Evolutionary conservation across 1,140 invertebrate species (phyloP).

Genomic region (Papilio machaon): DNA sequence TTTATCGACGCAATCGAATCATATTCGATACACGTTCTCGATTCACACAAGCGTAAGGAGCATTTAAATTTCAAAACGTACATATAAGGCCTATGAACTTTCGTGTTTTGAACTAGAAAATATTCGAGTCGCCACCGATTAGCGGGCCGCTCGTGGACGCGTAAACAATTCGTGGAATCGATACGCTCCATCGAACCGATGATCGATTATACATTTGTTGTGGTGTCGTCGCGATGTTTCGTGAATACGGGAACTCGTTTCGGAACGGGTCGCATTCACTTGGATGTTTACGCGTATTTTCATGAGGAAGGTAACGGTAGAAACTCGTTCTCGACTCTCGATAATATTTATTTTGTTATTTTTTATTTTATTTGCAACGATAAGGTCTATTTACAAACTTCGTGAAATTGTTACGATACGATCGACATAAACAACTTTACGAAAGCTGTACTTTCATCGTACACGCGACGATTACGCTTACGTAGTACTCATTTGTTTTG

Average conservation of each 20-base stretch:
- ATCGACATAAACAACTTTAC: constrained; percentile 22
- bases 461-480: constrained; percentile 49
- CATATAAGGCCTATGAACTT: constrained; percentile 61
- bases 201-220: constrained; percentile 22
- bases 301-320: constrained; percentile 72
- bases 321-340: constrained; percentile 67
- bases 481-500: constrained; percentile 31
- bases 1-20: constrained; percentile 65
- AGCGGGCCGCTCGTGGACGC: constrained; percentile 21
- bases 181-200: constrained; percentile 15
- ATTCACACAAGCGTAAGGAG: constrained; percentile 74
- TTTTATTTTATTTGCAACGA: constrained; percentile 49
- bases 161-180: constrained; percentile 26
- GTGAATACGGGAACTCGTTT: constrained; percentile 50
- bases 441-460: constrained; percentile 11
- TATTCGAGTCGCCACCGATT: constrained; percentile 3
- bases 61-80: constrained; percentile 66
- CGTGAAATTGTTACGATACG: constrained; percentile 43
- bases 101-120: constrained; percentile 47
- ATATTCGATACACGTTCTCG: constrained; percentile 75
- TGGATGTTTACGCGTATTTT: constrained; percentile 65
- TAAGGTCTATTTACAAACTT: constrained; percentile 70
- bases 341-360: constrained; percentile 50
- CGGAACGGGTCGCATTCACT: constrained; percentile 52
- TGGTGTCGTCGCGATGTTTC: constrained; percentile 14